phyloP scores from a whole-genome alignment of 2,113 vertebrate species.

The Psittacula cyanocephala region DNA sequence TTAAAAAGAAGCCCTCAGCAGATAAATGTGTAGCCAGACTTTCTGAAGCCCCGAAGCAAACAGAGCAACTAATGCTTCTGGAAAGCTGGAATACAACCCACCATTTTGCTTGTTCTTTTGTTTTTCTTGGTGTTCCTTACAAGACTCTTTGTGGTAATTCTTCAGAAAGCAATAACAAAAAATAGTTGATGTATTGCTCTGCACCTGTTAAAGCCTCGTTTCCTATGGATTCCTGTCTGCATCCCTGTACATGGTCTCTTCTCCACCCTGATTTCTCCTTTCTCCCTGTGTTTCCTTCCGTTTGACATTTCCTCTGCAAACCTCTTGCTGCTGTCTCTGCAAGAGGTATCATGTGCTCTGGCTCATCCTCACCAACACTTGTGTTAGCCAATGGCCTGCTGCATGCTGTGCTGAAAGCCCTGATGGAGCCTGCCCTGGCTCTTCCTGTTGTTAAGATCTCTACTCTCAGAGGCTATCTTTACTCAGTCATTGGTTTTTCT shows the following conservation, averaged over 20 bases:
- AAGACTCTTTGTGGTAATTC: not conserved
- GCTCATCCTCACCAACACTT: not conserved
- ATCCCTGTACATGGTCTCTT: not conserved
- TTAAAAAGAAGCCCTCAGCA: not conserved
- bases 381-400: rapidly evolving
- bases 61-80: not conserved
- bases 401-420: not conserved
- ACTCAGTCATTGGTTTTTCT: not conserved
- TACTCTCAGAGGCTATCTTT: not conserved
- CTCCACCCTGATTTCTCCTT: not conserved
- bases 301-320: not conserved
- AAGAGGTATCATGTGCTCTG: not conserved
- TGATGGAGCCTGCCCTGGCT: not conserved
- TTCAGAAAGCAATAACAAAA: not conserved
- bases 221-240: not conserved
- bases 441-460: not conserved
- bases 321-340: not conserved
- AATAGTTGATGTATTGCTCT: not conserved
- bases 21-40: not conserved
- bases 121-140: not conserved
- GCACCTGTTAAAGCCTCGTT: not conserved
- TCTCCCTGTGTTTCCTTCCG: not conserved
- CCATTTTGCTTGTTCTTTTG: not conserved
- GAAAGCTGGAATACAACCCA: not conserved
- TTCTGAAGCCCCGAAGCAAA: conserved; percentile 25